These are phyloP conservation scores for Yponomeuta plumbellus DNA, from an alignment of 2,888 invertebrate species.

Conservation along the genomic window DNA sequence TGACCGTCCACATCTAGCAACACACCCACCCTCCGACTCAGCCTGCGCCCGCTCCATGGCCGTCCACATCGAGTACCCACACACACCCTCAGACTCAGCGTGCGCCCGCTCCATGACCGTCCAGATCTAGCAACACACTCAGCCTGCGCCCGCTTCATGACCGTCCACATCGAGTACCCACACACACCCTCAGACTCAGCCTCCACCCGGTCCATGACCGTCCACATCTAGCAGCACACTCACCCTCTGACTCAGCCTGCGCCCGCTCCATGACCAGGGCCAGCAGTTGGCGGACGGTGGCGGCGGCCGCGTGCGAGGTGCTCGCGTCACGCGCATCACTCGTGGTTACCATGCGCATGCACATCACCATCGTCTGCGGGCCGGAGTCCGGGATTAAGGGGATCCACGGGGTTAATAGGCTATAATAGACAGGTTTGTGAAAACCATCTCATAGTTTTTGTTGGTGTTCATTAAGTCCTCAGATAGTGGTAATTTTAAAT, in stretches of 20 bases:
- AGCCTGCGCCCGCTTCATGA: too few species aligned
- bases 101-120: neutral
- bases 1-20: too few species aligned
- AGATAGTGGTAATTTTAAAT: too few species aligned
- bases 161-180: neutral
- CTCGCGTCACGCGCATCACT: slow-evolving; percentile 87
- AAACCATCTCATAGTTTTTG: too few species aligned
- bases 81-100: too few species aligned
- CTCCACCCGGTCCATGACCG: slow-evolving; percentile 89
- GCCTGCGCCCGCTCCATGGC: too few species aligned
- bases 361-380: slow-evolving; percentile 91
- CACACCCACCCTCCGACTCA: too few species aligned
- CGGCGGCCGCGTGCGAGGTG: slow-evolving; percentile 97
- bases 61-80: too few species aligned
- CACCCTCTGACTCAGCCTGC: slow-evolving; percentile 81
- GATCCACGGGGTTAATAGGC: too few species aligned
- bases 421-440: too few species aligned
- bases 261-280: slow-evolving; percentile 94
- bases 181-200: slow-evolving; percentile 80
- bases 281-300: slow-evolving; percentile 96
- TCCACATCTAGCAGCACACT: slow-evolving; percentile 3
- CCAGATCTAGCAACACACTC: too few species aligned
- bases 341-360: slow-evolving; percentile 96
- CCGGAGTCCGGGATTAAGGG: neutral
- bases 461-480: too few species aligned